Evolutionary conservation across 2,113 vertebrate species (phyloP), one percentile per base, ranked within the genome.

Genomic region (Sitta europaea): DNA sequence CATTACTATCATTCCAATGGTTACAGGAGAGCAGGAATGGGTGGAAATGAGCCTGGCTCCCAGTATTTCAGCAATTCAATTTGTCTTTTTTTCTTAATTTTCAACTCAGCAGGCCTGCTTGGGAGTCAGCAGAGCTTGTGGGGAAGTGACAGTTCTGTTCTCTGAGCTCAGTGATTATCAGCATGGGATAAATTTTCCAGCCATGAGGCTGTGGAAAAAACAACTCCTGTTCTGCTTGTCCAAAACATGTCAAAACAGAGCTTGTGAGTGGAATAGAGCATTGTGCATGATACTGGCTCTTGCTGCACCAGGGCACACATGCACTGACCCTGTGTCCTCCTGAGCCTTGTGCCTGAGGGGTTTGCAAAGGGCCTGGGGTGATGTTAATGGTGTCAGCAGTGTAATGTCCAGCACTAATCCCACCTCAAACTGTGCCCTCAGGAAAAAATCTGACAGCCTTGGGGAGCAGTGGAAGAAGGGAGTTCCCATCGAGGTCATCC

Each of bases 401-500:
- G 53, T 25, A 4, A n/a, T 21, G 9, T 35, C 58, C 61, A 70
- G 3, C 12, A 8, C 57, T 57, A 29, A 86, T 54, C 79, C 31
- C 38, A 9, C 74, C 92, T 91, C 75, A 55, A 61, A 58, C 70
- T 53, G 5, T 79, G 50, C 78, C 50, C 91, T 38, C 87, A 99
- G 99, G 97, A 99, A 99, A 92, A 98, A 99, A 97, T 99, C 99
- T 2, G 95, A 97, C 94, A 96, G 91, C 76, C 98, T 99, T 1
- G 99, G 99, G 23, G 98, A 99, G 95, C 99, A 99, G 38, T 99
- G 99, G 99, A 99, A 99, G 97, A 99, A 98, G 93, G 99, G 99
- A 5, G 98, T 99, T 76, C 99, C 99, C 0, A 98, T 99, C 0
- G 99, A 99, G 94, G 99, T 99, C 51, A 99, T 99, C 88, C 99